A percentile compares a stretch with the other conserved stretches of the same genome.
Conservation (phyloP, 2,113 vertebrate genomes). For the Tetrao urogallus region DNA sequence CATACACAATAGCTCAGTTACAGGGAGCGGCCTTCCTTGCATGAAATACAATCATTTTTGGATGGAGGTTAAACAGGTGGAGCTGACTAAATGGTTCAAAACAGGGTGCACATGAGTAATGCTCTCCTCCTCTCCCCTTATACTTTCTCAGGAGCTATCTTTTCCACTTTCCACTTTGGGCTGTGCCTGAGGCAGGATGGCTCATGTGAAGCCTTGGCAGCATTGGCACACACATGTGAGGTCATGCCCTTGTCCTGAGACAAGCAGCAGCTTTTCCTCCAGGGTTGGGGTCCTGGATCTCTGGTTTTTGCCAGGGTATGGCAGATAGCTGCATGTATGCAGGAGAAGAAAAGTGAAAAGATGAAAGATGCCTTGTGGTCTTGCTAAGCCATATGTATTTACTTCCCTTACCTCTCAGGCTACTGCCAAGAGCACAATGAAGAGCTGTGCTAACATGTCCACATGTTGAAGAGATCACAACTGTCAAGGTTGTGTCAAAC, state of each 20-base stretch:
- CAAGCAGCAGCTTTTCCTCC: background rate
- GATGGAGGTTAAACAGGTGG: background rate
- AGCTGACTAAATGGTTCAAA: background rate
- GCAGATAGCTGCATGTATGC: background rate
- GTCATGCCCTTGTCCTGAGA: background rate
- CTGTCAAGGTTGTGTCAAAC: background rate
- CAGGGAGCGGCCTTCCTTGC: background rate
- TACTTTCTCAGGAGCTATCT: background rate
- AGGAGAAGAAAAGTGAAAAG: background rate
- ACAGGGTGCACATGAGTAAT: background rate
- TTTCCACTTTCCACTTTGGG: background rate
- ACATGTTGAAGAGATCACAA: background rate
- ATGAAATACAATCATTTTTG: background rate
- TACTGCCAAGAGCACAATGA: background rate
- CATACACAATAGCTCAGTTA: background rate
- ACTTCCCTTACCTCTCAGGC: accelerated
- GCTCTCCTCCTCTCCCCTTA: background rate
- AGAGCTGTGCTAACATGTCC: background rate
- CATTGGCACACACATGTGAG: background rate
- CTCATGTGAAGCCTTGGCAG: background rate
- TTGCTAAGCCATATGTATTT: background rate
- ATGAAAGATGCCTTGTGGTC: background rate
- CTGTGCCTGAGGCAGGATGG: background rate
- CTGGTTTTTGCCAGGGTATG: background rate
- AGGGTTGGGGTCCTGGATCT: background rate